phyloP scores from a whole-genome alignment of 2,113 vertebrate species.

The Festucalex cinctus region DNA sequence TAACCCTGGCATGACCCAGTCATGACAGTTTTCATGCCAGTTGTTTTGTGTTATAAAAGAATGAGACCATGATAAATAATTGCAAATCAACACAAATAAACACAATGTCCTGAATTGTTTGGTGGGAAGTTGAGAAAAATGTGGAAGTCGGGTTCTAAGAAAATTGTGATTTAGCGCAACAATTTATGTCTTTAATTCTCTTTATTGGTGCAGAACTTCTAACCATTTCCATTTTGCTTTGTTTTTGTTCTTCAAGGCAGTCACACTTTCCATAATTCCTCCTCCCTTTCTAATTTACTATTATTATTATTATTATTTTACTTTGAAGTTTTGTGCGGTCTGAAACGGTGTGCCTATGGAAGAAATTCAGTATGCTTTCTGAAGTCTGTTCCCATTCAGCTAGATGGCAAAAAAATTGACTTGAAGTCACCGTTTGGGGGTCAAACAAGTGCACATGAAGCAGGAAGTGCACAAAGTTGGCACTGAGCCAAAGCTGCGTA shows the following conservation, averaged over 20 bases:
- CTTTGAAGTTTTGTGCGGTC: background rate
- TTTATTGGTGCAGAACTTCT: background rate
- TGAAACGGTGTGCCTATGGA: background rate
- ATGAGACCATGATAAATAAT: too few species aligned
- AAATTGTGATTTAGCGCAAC: background rate
- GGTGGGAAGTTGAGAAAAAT: too few species aligned
- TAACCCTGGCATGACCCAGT: too few species aligned
- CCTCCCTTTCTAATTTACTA: background rate
- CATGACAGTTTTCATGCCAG: too few species aligned
- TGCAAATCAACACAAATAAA: too few species aligned
- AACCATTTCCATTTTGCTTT: background rate
- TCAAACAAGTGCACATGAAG: slow-evolving; percentile 8
- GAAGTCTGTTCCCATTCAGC: background rate
- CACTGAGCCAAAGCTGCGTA: background rate
- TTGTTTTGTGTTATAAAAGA: background rate
- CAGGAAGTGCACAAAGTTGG: slow-evolving; percentile 13
- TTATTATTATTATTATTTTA: background rate
- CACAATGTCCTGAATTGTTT: too few species aligned
- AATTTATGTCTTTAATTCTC: background rate
- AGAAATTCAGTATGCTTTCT: background rate
- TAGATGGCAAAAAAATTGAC: background rate
- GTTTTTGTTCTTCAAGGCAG: too few species aligned
- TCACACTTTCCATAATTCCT: too few species aligned
- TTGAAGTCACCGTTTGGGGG: background rate
- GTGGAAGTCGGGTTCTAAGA: too few species aligned